Evolutionary conservation across 2,888 invertebrate species (phyloP), one percentile per base, ranked within the genome.

Genomic region (Drosophila falleni): DNA sequence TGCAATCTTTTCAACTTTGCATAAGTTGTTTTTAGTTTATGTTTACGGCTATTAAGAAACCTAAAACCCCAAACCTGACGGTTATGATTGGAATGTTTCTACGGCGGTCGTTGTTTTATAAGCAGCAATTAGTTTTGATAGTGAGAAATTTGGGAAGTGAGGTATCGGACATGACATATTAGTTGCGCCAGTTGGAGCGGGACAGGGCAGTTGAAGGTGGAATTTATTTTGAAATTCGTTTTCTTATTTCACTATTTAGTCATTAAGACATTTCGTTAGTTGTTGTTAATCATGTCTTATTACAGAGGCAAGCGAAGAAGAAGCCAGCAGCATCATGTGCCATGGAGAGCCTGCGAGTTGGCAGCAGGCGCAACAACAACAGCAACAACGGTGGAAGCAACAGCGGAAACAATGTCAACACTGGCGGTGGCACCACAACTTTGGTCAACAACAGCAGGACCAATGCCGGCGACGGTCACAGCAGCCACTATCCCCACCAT

Each of bases 301-400:
- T 54, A 11, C 42, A 37, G 41, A 23, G 37, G 23, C 50, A 61
- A 35, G 50, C 31, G 10, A 31, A 31, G 9, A 9, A 61, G 68
- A 46, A 62, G 46, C 37, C 61, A 53, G 62, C 74, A 83, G 80
- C 91, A 91, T 86, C 89, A 92, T 92, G 92, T 91, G 91, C 92
- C 89, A 92, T 92, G 92, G 92, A 92, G 91, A 90, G 91, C 84
- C 91, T 92, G 83, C 91, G 92, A 77, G 67, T 89, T 75, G 91
- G 92, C 90, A 92, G 90, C 90, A 91, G 90, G 85, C 89, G 89
- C 89, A 91, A 86, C 80, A 89, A 78, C 84, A 87, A 74, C 71
- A 87, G 71, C 71, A 84, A 64, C 79, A 77, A 35, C 73, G 77
- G 16, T 70, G 77, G 26, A 78, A 80, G 19, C 69, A 71, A 42